Percentiles rank a stretch among this genome's conserved stretches.
Conservation (phyloP, 2,113 vertebrate genomes). For the Cyanistes caeruleus region DNA sequence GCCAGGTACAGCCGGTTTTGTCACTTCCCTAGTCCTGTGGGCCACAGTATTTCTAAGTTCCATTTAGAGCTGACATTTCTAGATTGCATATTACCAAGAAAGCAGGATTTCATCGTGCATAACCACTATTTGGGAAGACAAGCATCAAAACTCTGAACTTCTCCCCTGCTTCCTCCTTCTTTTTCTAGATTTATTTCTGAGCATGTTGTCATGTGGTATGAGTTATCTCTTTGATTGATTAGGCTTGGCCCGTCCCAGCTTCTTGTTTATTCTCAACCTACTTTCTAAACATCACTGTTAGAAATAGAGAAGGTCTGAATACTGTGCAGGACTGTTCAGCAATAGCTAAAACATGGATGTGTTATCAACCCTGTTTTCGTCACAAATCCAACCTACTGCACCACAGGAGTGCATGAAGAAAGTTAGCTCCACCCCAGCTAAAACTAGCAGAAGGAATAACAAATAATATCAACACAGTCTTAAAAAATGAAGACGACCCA, state of each 20-base stretch:
- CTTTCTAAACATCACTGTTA: not conserved
- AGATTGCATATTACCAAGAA: not conserved
- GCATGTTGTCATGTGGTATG: not conserved
- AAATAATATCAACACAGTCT: not conserved
- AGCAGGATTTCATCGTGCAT: fast-evolving
- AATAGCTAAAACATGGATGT: not conserved
- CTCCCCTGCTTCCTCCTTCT: not conserved
- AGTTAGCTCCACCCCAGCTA: not conserved
- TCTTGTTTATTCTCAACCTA: not conserved
- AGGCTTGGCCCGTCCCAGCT: fast-evolving
- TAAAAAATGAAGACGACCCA: not conserved
- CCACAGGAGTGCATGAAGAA: not conserved
- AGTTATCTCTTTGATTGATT: not conserved
- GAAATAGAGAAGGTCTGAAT: not conserved
- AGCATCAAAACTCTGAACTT: not conserved
- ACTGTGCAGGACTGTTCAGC: not conserved
- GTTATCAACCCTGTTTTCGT: not conserved
- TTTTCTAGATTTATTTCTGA: not conserved
- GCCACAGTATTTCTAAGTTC: not conserved
- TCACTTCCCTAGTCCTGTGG: not conserved
- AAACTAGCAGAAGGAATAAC: not conserved
- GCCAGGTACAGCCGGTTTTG: not conserved
- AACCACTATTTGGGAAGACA: not conserved
- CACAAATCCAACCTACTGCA: not conserved
- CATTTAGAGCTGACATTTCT: not conserved